Evolutionary conservation across 2,797 vertebrate genomes (phyloP).

Genomic region (Cyprinella venusta): DNA sequence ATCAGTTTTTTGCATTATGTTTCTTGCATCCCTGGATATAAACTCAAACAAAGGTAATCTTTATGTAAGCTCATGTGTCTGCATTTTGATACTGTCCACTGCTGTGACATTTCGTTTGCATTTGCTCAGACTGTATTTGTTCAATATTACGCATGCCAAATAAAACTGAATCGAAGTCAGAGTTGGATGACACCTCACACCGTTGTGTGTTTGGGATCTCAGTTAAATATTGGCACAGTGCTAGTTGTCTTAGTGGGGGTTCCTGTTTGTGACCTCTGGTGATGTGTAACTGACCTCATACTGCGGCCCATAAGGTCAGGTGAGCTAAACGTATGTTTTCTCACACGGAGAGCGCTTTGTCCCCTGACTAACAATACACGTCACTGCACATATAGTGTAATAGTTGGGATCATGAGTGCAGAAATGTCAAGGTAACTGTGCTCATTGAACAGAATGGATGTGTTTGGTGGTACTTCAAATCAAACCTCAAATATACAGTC

Average conservation of each 20-base stretch:
- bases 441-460: background rate
- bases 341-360: background rate
- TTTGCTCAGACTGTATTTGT: slow-evolving; percentile 18
- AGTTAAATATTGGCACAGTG: slow-evolving; percentile 25
- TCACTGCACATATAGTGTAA: slow-evolving; percentile 12
- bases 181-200: slow-evolving; percentile 1
- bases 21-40: background rate
- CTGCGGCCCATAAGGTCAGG: slow-evolving; percentile 40
- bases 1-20: slow-evolving; percentile 2
- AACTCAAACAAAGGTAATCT: background rate
- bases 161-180: slow-evolving; percentile 14
- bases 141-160: slow-evolving; percentile 21
- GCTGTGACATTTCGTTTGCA: slow-evolving; percentile 18
- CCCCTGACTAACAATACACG: background rate
- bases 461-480: background rate
- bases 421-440: background rate
- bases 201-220: slow-evolving; percentile 17
- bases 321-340: slow-evolving; percentile 20
- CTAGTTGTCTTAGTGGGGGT: background rate
- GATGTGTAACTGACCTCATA: slow-evolving; percentile 38
- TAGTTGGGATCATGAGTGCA: background rate
- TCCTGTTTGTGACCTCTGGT: slow-evolving; percentile 7
- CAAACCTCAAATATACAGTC: background rate
- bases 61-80: background rate
- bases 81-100: slow-evolving; percentile 14